Evolutionary conservation across 2,797 vertebrate species (phyloP).

Genomic region (Catostomus latipinnis): DNA sequence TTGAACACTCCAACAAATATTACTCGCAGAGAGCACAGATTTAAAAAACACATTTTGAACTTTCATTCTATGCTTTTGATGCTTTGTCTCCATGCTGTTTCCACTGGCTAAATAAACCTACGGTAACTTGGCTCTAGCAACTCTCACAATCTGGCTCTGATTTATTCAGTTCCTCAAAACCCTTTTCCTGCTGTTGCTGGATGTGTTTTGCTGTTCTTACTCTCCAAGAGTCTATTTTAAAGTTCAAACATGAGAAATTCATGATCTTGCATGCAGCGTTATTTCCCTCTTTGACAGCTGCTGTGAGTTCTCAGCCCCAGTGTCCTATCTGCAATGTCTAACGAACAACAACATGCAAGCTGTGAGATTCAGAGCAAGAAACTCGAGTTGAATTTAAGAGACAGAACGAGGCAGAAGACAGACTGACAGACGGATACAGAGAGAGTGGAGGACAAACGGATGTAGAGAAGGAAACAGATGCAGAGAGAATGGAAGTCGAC

Average conservation of each 20-base stretch:
- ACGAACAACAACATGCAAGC: conserved; percentile 24
- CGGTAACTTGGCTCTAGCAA: not conserved
- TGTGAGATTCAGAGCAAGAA: conserved; percentile 27
- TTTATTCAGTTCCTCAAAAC: conserved; percentile 47
- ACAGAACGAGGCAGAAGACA: conserved; percentile 2
- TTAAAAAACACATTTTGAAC: not conserved
- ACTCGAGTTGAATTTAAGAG: conserved; percentile 8
- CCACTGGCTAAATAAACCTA: conserved; percentile 27
- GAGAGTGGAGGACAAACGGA: not conserved
- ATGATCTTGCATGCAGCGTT: conserved; percentile 25
- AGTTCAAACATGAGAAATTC: conserved; percentile 54
- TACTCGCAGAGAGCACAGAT: not conserved
- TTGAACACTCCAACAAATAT: not conserved
- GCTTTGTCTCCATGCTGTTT: conserved; percentile 30
- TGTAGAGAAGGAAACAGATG: too few relatives aligned
- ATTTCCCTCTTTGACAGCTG: conserved; percentile 30
- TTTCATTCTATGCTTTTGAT: conserved; percentile 11
- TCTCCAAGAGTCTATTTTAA: conserved; percentile 49
- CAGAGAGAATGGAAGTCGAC: too few relatives aligned
- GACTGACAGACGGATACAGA: not conserved
- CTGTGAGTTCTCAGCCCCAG: conserved; percentile 9
- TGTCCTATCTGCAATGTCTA: conserved; percentile 9
- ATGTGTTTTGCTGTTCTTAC: conserved; percentile 28
- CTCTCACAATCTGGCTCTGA: conserved; percentile 27
- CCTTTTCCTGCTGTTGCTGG: conserved; percentile 7